Evolutionary conservation across 2,797 vertebrate genomes (phyloP).

Genomic region (Pampus argenteus): DNA sequence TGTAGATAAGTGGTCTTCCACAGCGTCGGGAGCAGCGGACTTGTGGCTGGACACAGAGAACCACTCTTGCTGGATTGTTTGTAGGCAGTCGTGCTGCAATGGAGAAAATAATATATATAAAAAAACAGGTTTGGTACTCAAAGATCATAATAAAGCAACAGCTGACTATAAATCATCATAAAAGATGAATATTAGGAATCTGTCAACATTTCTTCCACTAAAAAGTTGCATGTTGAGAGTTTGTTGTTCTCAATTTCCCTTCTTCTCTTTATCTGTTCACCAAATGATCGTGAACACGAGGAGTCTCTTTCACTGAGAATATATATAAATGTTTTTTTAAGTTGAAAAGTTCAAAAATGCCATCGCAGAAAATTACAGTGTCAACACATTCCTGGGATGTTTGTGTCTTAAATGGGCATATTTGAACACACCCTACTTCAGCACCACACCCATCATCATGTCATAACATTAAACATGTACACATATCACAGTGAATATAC

Average conservation of each 20-base stretch:
- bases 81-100: conserved; percentile 91
- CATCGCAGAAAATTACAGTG: conserved; percentile 45
- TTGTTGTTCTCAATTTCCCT: conserved; percentile 6
- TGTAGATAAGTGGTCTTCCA: conserved; percentile 89
- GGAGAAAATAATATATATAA: conserved; percentile 9
- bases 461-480: conserved; percentile 25
- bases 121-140: conserved; percentile 4
- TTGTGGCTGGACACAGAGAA: conserved; percentile 96
- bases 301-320: conserved; percentile 12
- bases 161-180: conserved; percentile 17
- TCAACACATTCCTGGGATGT: conserved; percentile 28
- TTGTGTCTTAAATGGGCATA: conserved; percentile 38
- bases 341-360: conserved; percentile 14
- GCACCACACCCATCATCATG: conserved; percentile 33
- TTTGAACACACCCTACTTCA: conserved; percentile 37
- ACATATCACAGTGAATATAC: background rate
- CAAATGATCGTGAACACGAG: background rate
- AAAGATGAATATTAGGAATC: conserved; percentile 11
- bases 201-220: conserved; percentile 18
- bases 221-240: background rate
- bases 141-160: conserved; percentile 42
- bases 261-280: background rate
- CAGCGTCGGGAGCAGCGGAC: conserved; percentile 86
- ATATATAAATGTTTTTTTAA: conserved; percentile 24
- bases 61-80: conserved; percentile 95